Evolutionary conservation across 2,113 vertebrate genomes (phyloP), one percentile per base, ranked within the genome.

Genomic region (Hiodon tergisus): DNA sequence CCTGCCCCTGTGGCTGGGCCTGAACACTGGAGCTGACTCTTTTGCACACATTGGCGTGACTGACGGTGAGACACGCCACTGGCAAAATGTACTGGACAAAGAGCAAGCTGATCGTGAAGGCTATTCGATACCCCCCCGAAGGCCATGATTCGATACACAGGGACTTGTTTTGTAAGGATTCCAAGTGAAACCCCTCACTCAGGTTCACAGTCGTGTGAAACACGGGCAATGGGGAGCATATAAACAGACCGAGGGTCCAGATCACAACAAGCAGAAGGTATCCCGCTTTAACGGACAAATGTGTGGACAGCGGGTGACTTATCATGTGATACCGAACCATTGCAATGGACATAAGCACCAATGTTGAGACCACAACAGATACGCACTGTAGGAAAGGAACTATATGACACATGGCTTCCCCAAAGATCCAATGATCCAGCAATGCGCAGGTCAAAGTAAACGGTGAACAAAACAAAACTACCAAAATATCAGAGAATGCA

Each of bases 401-500:
- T 14, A 93, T 2, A 0, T 90, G 91, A 57, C 93, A 94, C 93
- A 94, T 90, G 74, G 88, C 53, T 6, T 86, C 85, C 68, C 92
- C 93, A 79, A 94, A 93, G 76, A 92, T 89, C 93, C 93, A 93
- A 0, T 90, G 91, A 79, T 94, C 93, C 66, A 94, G 83, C 72
- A 94, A 72, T 57, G 93, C 74, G 0, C 91, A 92, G 0, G 89
- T 91, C 77, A 94, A 80, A 0, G 92, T 94, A 76, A 93, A 94
- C 17, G 92, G 92, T 0, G 92, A 92, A 70, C 92, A 93, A 71
- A 94, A 93, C 1, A 94, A 74, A 46, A 93, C 91, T 6, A 94
- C 91, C 78, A 94, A 83, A 77, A 92, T 93, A 78, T 94, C 93
- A n/a, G 93, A 93, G 80, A 94, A 92, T 10, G 93, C 92, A 79